These are phyloP conservation scores for Bellardia pandia DNA, from an alignment of 2,888 invertebrate species.

Conservation along the genomic window DNA sequence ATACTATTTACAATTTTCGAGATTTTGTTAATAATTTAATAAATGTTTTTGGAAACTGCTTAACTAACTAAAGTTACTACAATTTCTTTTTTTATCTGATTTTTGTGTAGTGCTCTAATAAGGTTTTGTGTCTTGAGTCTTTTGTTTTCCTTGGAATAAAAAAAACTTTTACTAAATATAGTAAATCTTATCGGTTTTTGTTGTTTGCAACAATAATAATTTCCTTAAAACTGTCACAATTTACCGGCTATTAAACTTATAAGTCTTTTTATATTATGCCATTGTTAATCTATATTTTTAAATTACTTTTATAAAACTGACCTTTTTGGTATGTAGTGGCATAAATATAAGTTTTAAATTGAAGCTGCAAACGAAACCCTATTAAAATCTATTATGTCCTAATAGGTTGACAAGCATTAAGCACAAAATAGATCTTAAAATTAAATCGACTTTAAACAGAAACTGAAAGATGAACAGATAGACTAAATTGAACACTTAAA, in stretches of 20 bases:
- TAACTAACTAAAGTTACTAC: too few relatives aligned
- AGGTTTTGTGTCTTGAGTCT: conserved; percentile 3
- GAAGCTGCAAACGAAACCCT: conserved; percentile 34
- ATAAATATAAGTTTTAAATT: conserved; percentile 55
- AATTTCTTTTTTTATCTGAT: too few relatives aligned
- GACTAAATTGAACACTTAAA: conserved; percentile 32
- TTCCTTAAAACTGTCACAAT: conserved; percentile 48
- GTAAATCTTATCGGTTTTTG: conserved; percentile 18
- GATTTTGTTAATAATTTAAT: too few relatives aligned
- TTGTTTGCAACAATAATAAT: conserved; percentile 5
- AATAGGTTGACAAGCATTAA: conserved; percentile 62
- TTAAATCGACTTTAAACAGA: conserved; percentile 60
- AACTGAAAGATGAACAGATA: conserved; percentile 46
- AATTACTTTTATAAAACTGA: conserved; percentile 36
- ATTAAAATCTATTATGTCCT: conserved; percentile 70
- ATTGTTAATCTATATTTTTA: conserved; percentile 48
- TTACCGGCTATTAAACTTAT: neutral
- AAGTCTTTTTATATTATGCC: neutral
- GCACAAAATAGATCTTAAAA: conserved; percentile 58
- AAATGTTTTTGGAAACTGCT: too few relatives aligned
- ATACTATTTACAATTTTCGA: too few relatives aligned
- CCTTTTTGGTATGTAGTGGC: conserved; percentile 63
- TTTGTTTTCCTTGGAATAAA: neutral
- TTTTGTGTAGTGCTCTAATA: neutral
- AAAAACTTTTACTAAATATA: neutral